Base-by-base conservation (phyloP, 2,888 invertebrate species). In the Lacanobia wlatinum region DNA sequence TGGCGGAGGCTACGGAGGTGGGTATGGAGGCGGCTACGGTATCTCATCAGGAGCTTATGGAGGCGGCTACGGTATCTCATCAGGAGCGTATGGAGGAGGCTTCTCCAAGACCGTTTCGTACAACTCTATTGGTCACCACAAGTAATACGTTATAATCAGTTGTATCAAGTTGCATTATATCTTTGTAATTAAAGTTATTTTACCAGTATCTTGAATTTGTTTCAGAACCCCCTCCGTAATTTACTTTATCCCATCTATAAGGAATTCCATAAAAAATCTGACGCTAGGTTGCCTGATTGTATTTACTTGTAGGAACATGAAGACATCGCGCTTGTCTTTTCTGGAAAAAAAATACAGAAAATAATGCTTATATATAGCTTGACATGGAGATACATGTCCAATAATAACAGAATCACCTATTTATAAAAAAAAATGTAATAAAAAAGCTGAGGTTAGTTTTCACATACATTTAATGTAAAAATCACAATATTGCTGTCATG, bases 171-270 rank as follows among this genome's bases (percentile, higher is more conserved):
- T 76, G 73, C 73, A 80, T 80, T 76, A 74, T 76, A 74, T 84
- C 63, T 82, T 80, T 80, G 55, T 84, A 68, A 85, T 83, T 85
- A 84, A 73, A 84, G 21, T 69, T 78, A 74, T 84, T 84, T 72
- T 75, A 76, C 66, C 61, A 53, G 67, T 69, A 2, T 12, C 16
- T 4, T 63, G 38, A 58, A 40, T 80, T 64, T 81, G 16, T 56
- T 55, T 66, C 23, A 16, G 12, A 1, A 9, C 4, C 23, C 2
- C 23, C 21, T 62, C 34, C 7, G 28, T 50, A 50, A 12, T 28
- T 28, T 14, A 28, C 7, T 46, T 46, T 46, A 40, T 28, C 28
- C 28, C 28, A 28, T 28, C 28, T 28, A 3, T 28, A 28, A 28
- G 28, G 28, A 28, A 28, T 28, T 28, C 28, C 28, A 28, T 2